Base-by-base conservation (phyloP, 2,797 vertebrate genomes). In the Furcifer pardalis region DNA sequence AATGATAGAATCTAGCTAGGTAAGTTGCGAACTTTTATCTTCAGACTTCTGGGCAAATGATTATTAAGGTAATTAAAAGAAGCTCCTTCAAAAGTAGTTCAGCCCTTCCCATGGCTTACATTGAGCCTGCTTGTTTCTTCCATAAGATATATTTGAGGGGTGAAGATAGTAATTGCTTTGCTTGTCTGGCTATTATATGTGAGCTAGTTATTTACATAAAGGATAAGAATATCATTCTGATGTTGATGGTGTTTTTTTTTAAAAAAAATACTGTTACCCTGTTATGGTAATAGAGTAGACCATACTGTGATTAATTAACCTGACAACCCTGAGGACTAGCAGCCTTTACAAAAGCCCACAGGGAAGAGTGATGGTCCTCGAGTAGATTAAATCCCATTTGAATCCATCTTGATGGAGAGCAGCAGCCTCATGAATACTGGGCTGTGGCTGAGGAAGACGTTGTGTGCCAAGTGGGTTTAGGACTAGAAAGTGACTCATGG, bases 1-100 rank as follows among this genome's bases (percentile, higher is more conserved):
- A 78, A 49, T 71, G 21, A 69, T 71, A 13, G 12, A 71, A 69
- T 25, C 30, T 60, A 35, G 52, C 25, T 60, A 27, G 77, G 37
- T 7, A 13, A 37, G 66, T 60, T 71, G 52, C 52, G 65, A 52
- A 75, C 25, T 56, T 40, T 40, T 77, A 56, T 69, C 63, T 40
- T 69, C 76, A 66, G 60, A 71, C 21, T 8, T 15, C 17, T 60
- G 21, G 49, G 52, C 37, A 66, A 68, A 60, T 84, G 3, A 32
- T 72, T 69, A 13, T 78, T 71, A 37, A 83, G 27, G 27, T 59
- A 42, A 83, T 83, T 68, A 76, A 68, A 76, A 56, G 23, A 40
- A 83, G 59, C 56, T 66, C 27, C 17, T 23, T 82, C 69, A 21
- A 46, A 73, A 73, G n/a, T 81, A 68, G 15, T 59, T 42, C 52